phyloP scores from a whole-genome alignment of 2,888 invertebrate species.

The Nudaria mundana region DNA sequence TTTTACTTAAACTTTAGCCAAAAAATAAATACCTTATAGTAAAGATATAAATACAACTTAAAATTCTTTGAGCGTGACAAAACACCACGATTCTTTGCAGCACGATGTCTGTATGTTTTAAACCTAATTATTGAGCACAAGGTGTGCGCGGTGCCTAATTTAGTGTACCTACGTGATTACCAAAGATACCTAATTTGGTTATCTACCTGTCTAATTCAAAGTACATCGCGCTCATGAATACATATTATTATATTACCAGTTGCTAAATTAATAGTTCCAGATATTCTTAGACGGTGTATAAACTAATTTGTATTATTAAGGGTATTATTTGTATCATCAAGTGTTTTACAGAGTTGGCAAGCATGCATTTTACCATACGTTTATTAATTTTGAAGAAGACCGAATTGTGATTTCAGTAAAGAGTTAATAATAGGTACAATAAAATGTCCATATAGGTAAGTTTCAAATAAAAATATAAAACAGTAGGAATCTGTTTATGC shows the following conservation, averaged over 20 bases:
- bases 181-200: slow-evolving; percentile 8
- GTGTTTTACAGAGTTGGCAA: slow-evolving; percentile 3
- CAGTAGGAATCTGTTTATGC: too few relatives aligned
- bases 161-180: slow-evolving; percentile 7
- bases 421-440: too few relatives aligned
- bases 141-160: slow-evolving; percentile 11
- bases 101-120: too few relatives aligned
- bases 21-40: too few relatives aligned
- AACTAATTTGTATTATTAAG: slow-evolving; percentile 19
- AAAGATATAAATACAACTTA: too few relatives aligned
- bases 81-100: slow-evolving; percentile 14
- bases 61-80: slow-evolving; percentile 16
- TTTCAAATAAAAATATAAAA: too few relatives aligned
- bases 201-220: slow-evolving; percentile 5
- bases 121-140: slow-evolving; percentile 16
- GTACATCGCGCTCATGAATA: too few relatives aligned
- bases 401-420: too few relatives aligned
- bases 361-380: neutral
- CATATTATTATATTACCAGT: slow-evolving; percentile 23
- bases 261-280: slow-evolving; percentile 23
- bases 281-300: slow-evolving; percentile 7
- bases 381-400: too few relatives aligned
- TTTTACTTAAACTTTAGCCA: too few relatives aligned
- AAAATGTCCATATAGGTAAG: too few relatives aligned
- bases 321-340: slow-evolving; percentile 17